Conservation (phyloP, 2,113 vertebrate species). For the Castor canadensis region DNA sequence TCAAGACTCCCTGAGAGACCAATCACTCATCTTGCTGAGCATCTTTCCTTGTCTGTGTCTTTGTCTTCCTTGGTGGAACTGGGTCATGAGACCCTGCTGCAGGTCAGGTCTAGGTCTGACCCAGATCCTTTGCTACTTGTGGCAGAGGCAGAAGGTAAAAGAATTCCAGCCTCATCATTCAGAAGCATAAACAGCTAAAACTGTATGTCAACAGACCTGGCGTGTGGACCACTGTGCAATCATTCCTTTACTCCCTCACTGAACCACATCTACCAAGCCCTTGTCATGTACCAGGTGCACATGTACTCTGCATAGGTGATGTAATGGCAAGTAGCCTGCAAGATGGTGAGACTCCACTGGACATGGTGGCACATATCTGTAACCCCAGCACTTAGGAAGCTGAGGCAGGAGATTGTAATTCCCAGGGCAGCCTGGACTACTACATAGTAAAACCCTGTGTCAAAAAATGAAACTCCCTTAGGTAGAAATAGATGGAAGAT, state of each 20-base stretch:
- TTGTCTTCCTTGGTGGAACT: not conserved
- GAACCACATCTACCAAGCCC: not conserved
- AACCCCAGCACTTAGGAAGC: too few species aligned
- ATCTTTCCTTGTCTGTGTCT: not conserved
- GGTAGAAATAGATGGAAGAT: not conserved
- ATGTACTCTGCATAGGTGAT: not conserved
- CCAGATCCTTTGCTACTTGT: not conserved
- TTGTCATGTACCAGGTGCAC: not conserved
- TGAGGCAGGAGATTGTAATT: too few species aligned
- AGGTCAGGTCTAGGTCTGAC: not conserved
- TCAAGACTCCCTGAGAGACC: not conserved
- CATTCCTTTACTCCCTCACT: not conserved
- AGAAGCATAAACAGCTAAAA: not conserved
- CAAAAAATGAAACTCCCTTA: not conserved
- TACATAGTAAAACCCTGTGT: too few species aligned
- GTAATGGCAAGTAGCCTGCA: not conserved
- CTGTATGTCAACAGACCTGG: not conserved
- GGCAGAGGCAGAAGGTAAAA: not conserved
- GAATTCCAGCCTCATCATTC: not conserved
- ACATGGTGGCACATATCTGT: too few species aligned
- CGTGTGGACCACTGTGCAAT: not conserved
- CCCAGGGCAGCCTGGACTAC: too few species aligned
- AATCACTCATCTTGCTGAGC: not conserved
- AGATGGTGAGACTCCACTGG: not conserved
- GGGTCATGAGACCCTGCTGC: not conserved